phyloP scores from a whole-genome alignment of 2,888 invertebrate species.

The Erebia ligea region DNA sequence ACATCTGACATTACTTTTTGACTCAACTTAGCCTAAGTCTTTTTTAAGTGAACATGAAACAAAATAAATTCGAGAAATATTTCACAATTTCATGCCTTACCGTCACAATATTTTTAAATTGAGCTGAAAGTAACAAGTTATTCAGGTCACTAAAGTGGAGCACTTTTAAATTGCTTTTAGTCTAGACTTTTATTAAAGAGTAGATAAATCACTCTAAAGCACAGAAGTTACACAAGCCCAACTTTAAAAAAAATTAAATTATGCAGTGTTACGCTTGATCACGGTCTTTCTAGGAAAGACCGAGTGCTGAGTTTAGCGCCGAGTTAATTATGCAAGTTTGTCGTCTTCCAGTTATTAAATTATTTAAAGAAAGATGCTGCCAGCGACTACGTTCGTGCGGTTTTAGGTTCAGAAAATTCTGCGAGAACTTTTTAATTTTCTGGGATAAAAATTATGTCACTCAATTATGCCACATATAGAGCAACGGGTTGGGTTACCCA shows the following conservation, averaged over 20 bases:
- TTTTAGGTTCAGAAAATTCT: no score
- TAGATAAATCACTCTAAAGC: conserved; percentile 13
- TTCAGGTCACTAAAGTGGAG: conserved; percentile 19
- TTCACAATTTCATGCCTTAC: neutral
- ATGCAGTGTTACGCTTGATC: conserved; percentile 11
- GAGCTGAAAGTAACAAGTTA: conserved; percentile 20
- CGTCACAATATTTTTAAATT: conserved; percentile 16
- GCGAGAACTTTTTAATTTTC: no score
- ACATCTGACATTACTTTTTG: no score
- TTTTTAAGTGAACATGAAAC: neutral
- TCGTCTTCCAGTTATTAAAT: neutral
- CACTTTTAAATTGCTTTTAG: conserved; percentile 19
- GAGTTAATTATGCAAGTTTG: neutral
- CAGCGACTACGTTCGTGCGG: no score
- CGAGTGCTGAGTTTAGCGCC: neutral
- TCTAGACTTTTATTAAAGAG: conserved; percentile 20
- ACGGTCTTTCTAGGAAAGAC: neutral
- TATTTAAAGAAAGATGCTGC: no score
- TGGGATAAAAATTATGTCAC: no score
- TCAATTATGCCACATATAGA: no score
- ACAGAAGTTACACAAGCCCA: conserved; percentile 7
- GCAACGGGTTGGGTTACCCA: no score
- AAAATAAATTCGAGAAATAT: neutral
- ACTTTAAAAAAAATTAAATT: conserved; percentile 14
- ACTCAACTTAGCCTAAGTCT: neutral